A percentile compares a stretch with the other conserved stretches of the same genome.
Conservation (phyloP, 2,888 invertebrate genomes). For the Leucozona laternaria region DNA sequence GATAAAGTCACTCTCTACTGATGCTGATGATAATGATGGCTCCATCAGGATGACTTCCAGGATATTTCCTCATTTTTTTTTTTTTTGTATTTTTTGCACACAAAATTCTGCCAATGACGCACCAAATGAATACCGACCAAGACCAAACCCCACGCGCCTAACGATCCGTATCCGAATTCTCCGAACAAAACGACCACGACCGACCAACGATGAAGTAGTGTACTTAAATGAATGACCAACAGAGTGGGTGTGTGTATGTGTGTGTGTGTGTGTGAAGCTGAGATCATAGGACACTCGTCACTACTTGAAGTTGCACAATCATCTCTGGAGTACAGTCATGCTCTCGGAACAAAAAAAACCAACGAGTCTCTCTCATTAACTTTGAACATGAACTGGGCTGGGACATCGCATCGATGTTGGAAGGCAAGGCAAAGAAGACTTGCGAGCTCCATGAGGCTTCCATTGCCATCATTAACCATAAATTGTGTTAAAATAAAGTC, state of each 20-base stretch:
- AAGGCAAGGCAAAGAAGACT: neutral
- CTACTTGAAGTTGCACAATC: constrained; percentile 47
- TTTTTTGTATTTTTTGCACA: neutral
- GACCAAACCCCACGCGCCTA: constrained; percentile 48
- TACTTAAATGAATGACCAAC: constrained; percentile 52
- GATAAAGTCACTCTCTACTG: constrained; percentile 61
- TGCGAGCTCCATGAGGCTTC: constrained; percentile 13
- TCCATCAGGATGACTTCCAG: constrained; percentile 50
- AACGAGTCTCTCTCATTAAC: constrained; percentile 52
- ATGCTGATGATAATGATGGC: constrained; percentile 59
- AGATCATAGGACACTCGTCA: constrained; percentile 12
- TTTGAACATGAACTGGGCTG: constrained; percentile 51
- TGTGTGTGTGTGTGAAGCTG: neutral
- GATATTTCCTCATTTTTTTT: neutral
- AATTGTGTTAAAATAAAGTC: constrained; percentile 37
- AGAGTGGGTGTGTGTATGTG: neutral
- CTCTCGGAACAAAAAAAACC: neutral
- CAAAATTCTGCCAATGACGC: constrained; percentile 33
- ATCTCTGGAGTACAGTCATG: constrained; percentile 28
- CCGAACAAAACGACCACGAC: constrained; percentile 8
- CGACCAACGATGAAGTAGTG: constrained; percentile 1
- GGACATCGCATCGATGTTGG: constrained; percentile 19
- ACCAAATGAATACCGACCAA: constrained; percentile 12
- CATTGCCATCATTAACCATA: constrained; percentile 37
- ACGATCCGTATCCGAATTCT: constrained; percentile 50